Base-by-base conservation (phyloP, 2,888 invertebrate species). In the Hipparchia sbordonii region DNA sequence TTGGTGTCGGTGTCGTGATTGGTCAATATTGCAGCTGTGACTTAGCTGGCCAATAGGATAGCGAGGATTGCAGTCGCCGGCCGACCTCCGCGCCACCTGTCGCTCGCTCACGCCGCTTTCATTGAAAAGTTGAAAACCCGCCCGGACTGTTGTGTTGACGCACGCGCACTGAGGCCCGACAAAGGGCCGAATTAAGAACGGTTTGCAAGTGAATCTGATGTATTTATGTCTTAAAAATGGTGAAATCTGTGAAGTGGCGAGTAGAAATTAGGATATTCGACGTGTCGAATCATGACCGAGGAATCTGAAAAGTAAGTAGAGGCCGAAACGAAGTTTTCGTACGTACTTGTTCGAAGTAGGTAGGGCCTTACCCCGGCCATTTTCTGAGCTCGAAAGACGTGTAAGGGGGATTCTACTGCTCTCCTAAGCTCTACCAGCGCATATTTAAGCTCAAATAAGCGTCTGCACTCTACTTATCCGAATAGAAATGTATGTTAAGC, bases 201-300 rank as follows among this genome's bases (percentile, higher is more conserved):
- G 87, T 87, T 92, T 86, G 83, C 84, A 92, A 93, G 90, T 91
- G 90, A 92, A 92, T 91, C 94, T 95, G 95, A 95, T 95, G 95
- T 95, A 95, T 95, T 95, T 95, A 96, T 96, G 96, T 96, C 95
- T 95, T 95, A 96, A 96, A 96, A 96, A 97, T 97, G 96, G 95
- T 96, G 96, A 96, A 96, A 95, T 95, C 95, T 95, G 96, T 95
- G 95, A 95, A 95, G 95, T 95, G 95, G 96, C 96, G 95, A 95
- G 95, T 95, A 95, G 96, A 95, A 95, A 96, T 95, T 97, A 97
- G 96, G 95, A 95, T 96, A 95, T 96, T 96, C 95, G 95, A 95
- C 95, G 96, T 95, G 94, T 96, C 96, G 95, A 97, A 97, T 95
- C 97, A 97, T 97, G 97, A 97, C 97, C 96, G 97, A 97, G 95